Evolutionary conservation across 2,888 invertebrate species (phyloP), one percentile per base, ranked within the genome.

Genomic region (Drosophila mettleri): DNA sequence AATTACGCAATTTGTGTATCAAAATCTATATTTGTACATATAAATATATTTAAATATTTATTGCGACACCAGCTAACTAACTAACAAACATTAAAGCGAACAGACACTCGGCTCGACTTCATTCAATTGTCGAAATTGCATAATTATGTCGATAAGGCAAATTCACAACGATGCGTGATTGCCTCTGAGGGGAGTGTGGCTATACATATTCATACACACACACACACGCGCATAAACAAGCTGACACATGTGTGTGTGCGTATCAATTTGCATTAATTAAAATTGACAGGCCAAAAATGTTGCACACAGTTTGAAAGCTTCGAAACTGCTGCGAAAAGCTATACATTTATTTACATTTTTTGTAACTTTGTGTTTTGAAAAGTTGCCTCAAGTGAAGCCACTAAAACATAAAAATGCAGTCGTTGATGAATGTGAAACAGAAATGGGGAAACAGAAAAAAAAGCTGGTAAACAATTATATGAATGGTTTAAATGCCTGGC

Each of bases 121-220:
- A 85, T 87, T 75, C 73, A 73, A 81, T 78, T 81, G 70, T 69
- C 57, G 38, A 63, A 68, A 74, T 82, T 85, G 76, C 68, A 76
- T 87, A 82, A 83, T 87, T 87, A 83, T 81, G 74, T 67, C 76
- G 86, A 85, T 87, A 78, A 69, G 59, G 70, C 79, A 78, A 75
- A 77, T 84, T 78, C 62, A 53, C 67, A 60, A 58, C 60, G 68
- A 55, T 68, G 68, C 59, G 45, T 52, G 41, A 41, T 31, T 31
- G 38, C 12, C 46, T 20, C n/a, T 49, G 8, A 39, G 29, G 36
- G 51, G 36, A 14, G 51, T 59, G 33, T 55, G 34, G 27, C 9
- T 52, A 33, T n/a, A n/a, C n/a, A n/a, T n/a, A n/a, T n/a, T n/a
- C 24, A 12, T 8, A 29, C 46, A 29, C 29, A 24, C 18, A 5